A percentile compares a stretch with the other conserved stretches of the same genome.
These are phyloP conservation scores for Atractosteus spatula DNA, from an alignment of 2,113 vertebrate species.

Conservation along the genomic window DNA sequence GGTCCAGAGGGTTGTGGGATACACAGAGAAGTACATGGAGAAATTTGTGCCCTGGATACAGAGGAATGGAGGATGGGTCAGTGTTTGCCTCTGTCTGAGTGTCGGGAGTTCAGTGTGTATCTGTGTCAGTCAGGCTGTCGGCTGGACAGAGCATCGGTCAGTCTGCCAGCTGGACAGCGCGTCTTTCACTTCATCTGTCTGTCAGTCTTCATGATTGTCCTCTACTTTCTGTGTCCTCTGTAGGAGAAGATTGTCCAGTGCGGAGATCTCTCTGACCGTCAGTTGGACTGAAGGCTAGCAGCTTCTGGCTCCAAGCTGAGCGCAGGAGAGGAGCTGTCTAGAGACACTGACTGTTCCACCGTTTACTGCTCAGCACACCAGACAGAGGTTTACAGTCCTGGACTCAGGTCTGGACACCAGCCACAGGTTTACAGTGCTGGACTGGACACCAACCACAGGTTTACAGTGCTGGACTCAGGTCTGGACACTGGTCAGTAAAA, in stretches of 20 bases:
- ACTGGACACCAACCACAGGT: too few species aligned
- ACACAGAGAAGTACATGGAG: constrained; percentile 63
- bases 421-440: too few species aligned
- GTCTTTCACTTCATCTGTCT: constrained; percentile 11
- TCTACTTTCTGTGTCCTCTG: constrained; percentile 3
- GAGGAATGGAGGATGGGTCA: constrained; percentile 67
- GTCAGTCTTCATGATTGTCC: background rate
- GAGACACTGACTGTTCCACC: too few species aligned
- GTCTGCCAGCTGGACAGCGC: constrained; percentile 12
- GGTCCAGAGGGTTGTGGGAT: constrained; percentile 53
- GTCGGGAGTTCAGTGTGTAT: too few species aligned
- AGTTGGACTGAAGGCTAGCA: too few species aligned
- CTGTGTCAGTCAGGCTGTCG: background rate
- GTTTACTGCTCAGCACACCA: too few species aligned
- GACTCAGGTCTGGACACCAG: too few species aligned
- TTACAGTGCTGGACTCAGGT: too few species aligned
- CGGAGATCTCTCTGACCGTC: constrained; percentile 25
- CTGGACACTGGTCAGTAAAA: too few species aligned
- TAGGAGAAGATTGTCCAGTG: constrained; percentile 52
- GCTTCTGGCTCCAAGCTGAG: too few species aligned
- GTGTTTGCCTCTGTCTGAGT: constrained; percentile 2
- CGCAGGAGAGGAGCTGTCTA: too few species aligned
- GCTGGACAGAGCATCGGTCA: constrained; percentile 17
- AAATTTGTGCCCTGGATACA: constrained; percentile 64
- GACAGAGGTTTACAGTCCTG: too few species aligned